Percentiles rank a stretch among this genome's conserved stretches.
Evolutionary conservation across 2,888 invertebrate genomes (phyloP).

Genomic region (Abrostola triplasia): DNA sequence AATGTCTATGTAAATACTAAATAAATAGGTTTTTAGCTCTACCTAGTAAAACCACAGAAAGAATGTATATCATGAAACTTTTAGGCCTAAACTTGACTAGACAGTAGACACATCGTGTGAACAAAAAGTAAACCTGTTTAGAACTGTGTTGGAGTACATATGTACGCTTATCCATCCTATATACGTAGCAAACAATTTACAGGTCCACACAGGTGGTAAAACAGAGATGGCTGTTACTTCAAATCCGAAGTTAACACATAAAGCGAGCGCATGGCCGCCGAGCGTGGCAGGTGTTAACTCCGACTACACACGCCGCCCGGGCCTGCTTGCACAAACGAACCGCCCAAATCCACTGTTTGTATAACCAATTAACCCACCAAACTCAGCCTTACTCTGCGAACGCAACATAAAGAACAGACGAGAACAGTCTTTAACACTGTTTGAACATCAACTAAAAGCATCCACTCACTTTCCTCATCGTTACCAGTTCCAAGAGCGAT

Average conservation of each 20-base stretch:
- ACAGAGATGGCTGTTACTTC: slow-evolving; percentile 63
- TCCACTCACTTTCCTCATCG: slow-evolving; percentile 70
- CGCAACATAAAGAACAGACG: slow-evolving; percentile 67
- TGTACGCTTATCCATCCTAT: slow-evolving; percentile 52
- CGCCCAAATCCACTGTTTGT: slow-evolving; percentile 84
- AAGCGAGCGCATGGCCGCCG: slow-evolving; percentile 75
- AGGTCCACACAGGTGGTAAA: slow-evolving; percentile 73
- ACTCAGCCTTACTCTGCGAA: slow-evolving; percentile 66
- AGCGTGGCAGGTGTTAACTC: slow-evolving; percentile 82
- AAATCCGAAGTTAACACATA: slow-evolving; percentile 73
- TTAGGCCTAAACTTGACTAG: slow-evolving; percentile 25
- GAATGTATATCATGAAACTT: background rate
- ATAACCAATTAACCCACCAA: slow-evolving; percentile 70
- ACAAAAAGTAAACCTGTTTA: slow-evolving; percentile 29
- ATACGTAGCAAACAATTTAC: slow-evolving; percentile 68
- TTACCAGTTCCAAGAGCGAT: slow-evolving; percentile 54
- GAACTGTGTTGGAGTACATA: slow-evolving; percentile 30
- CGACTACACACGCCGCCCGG: slow-evolving; percentile 63
- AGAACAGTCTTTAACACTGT: slow-evolving; percentile 70
- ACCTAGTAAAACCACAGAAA: too few species aligned
- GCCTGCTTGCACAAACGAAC: slow-evolving; percentile 79
- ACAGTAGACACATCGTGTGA: background rate
- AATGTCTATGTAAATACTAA: too few species aligned
- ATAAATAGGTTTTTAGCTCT: too few species aligned
- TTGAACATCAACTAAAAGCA: slow-evolving; percentile 78